phyloP scores from a whole-genome alignment of 2,113 vertebrate species.

The Ammodytes dubius region DNA sequence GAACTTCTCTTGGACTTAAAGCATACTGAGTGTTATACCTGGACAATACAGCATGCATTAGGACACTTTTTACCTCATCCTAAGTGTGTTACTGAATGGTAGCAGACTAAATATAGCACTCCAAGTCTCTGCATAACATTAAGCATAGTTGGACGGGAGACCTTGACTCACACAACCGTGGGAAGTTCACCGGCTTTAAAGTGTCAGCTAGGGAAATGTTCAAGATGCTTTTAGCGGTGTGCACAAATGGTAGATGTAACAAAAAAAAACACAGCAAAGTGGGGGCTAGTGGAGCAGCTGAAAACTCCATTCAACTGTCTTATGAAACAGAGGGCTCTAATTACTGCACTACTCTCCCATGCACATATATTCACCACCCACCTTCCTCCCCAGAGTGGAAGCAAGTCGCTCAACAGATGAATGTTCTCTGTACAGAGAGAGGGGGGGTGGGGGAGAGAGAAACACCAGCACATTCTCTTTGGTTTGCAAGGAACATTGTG shows the following conservation, averaged over 20 bases:
- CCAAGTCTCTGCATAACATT: conserved; percentile 20
- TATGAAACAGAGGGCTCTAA: conserved; percentile 64
- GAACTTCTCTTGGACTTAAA: background rate
- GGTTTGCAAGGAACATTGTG: background rate
- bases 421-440: background rate
- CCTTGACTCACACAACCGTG: background rate
- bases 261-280: background rate
- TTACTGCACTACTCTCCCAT: conserved; percentile 30
- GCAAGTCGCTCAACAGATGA: conserved; percentile 30
- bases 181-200: conserved; percentile 32
- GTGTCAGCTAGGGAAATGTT: conserved; percentile 61
- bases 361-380: conserved; percentile 37
- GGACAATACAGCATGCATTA: background rate
- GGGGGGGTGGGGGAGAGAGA: too few relatives aligned
- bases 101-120: conserved; percentile 35
- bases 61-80: background rate
- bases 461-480: background rate
- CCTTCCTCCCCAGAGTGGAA: conserved; percentile 31
- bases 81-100: conserved; percentile 1
- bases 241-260: conserved; percentile 49
- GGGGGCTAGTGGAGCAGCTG: conserved; percentile 4
- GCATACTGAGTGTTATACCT: background rate
- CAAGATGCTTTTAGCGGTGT: conserved; percentile 57
- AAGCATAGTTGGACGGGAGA: conserved; percentile 10
- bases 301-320: conserved; percentile 51